Base-by-base conservation (phyloP, 2,888 invertebrate genomes). In the Bugula neritina region DNA sequence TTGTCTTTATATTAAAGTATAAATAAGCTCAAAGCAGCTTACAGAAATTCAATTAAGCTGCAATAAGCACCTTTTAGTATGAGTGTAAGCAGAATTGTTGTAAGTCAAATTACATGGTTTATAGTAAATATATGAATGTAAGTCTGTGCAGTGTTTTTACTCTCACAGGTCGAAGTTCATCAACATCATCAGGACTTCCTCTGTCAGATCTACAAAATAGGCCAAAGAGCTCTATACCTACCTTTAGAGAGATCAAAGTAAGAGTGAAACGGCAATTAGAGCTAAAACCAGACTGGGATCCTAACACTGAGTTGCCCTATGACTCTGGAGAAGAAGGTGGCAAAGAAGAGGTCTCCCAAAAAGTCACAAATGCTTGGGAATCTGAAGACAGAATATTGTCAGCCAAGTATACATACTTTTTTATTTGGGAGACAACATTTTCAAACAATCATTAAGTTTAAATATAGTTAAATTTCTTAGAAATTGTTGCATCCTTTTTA, bases 201-300 rank as follows among this genome's bases (percentile, higher is more conserved):
- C 21, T 63, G 5, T 25, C 63, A 13, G 29, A 27, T 2, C 13
- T 63, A 5, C 2, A 13, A 31, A 10, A 63, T 2, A 63, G 63
- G 31, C 63, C 63, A 63, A 63, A 63, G 34, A 63, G 63, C 27
- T 63, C 63, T 29, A 63, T 63, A 31, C 63, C 63, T 13, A 63
- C 63, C 3, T 70, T 70, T 29, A 3, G 70, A 43, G 70, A 43
- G 17, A 70, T 70, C 35, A 54, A 70, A 29, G 52, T 5, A n/a
- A 35, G 70, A 43, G 70, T 70, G 35, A 21, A 70, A 3, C 2
- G 52, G 43, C 43, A 70, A 29, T 5, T 70, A 23, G 43, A 43
- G 23, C 52, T 54, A 29, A 70, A 70, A 10, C 70, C 70, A 5
- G 70, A 70, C 52, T 70, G 54, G 52, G 70, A 70, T 70, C 70